Percentiles rank a stretch among this genome's conserved stretches.
phyloP scores from a whole-genome alignment of 2,888 invertebrate species.

The Drosophila melanocephala region DNA sequence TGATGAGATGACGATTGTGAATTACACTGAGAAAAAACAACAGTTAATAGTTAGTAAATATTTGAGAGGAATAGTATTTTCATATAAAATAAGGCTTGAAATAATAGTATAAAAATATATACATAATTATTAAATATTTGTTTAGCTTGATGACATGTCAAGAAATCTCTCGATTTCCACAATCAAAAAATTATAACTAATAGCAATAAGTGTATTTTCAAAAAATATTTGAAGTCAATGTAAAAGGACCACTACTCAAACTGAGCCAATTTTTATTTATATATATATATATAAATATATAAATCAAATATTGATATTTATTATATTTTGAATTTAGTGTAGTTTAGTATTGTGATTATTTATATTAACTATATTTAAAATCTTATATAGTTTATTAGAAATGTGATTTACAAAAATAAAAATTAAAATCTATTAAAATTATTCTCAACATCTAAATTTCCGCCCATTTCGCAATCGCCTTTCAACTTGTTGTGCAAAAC shows the following conservation, averaged over 20 bases:
- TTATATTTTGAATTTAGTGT: background rate
- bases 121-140: background rate
- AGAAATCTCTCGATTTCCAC: background rate
- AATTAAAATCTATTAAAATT: background rate
- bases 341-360: background rate
- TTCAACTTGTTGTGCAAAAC: background rate
- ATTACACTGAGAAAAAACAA: conserved; percentile 52
- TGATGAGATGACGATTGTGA: conserved; percentile 70
- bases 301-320: background rate
- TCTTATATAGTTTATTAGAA: background rate
- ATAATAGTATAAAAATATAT: background rate
- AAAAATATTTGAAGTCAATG: background rate
- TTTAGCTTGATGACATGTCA: background rate
- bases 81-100: background rate
- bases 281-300: background rate
- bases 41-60: background rate
- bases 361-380: background rate
- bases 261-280: too few relatives aligned
- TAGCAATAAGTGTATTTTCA: background rate
- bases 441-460: background rate
- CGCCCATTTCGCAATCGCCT: too few relatives aligned
- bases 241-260: too few relatives aligned
- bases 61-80: background rate
- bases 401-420: background rate
- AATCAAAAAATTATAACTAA: background rate